Evolutionary conservation across 2,113 vertebrate genomes (phyloP).

Genomic region (Telmatochromis sp.): DNA sequence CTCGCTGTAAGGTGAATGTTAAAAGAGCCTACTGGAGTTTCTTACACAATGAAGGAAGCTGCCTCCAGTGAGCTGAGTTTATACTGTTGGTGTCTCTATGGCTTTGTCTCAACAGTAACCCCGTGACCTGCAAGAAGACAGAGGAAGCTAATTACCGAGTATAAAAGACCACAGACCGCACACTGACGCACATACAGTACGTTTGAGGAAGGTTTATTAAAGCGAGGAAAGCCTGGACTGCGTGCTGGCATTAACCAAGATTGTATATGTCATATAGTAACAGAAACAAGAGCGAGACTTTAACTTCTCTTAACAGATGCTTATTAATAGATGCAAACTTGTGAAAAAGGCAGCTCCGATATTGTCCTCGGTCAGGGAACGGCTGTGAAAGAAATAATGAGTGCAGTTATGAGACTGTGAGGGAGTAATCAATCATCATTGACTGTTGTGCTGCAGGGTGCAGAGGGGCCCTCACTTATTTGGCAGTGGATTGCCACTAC

Average conservation of each 20-base stretch:
- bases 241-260: background rate
- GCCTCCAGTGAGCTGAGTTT: background rate
- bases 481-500: constrained; percentile 10
- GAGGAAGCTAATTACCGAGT: constrained; percentile 23
- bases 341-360: background rate
- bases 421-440: constrained; percentile 59
- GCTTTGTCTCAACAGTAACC: background rate
- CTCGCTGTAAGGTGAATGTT: constrained; percentile 12
- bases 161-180: background rate
- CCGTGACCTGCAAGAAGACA: background rate
- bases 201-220: background rate
- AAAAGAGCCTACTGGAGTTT: background rate
- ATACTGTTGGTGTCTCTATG: background rate
- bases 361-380: background rate
- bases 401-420: constrained; percentile 52
- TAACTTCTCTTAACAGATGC: background rate
- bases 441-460: constrained; percentile 45
- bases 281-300: background rate
- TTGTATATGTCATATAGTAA: background rate
- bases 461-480: constrained; percentile 27
- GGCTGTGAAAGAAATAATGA: constrained; percentile 46
- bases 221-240: background rate
- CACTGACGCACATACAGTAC: background rate
- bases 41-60: background rate
- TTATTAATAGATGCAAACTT: background rate